Base-by-base conservation (phyloP, 2,797 vertebrate species). In the Crenuchus spilurus region DNA sequence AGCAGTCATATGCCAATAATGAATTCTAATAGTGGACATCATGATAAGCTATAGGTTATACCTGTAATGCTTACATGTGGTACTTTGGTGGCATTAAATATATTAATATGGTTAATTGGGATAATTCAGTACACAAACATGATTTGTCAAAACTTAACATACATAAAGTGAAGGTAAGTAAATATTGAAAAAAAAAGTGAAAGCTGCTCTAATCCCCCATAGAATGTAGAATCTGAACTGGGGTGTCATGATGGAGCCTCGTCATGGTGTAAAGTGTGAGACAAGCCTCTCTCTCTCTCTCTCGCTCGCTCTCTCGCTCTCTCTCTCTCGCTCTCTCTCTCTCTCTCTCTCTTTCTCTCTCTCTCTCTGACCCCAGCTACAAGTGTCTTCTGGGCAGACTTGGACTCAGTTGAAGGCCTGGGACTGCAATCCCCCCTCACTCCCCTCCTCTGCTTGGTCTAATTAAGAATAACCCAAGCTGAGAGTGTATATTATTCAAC, bases 401-500 rank as follows among this genome's bases (percentile, higher is more conserved):
- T 91, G 90, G 91, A 92, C 83, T 75, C 78, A 88, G 86, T 90
- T 92, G 85, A 92, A 90, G 88, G 87, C 83, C 72, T 75, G 44
- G 74, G 69, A 84, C 83, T 86, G 74, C 33, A 48, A 75, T 70
- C 63, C 41, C 44, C 77, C 81, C 80, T 85, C 77, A 84, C 80
- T 77, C 71, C 66, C 2, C 52, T 78, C 64, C 83, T 86, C 66
- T 57, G 24, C 70, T 85, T 63, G 71, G 65, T 68, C 72, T 88
- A 90, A 91, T 92, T 91, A 92, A 88, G 84, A 84, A 81, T 88
- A 90, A 89, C 84, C 75, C 86, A 86, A 90, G 85, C 82, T 84
- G 87, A 89, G 86, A 85, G 80, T 86, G 82, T 91, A 84, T 91
- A 90, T 90, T 87, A 92, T 91, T 92, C 84, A 91, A 76, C 72